Evolutionary conservation across 2,888 invertebrate species (phyloP), one percentile per base, ranked within the genome.

Genomic region (Ormyrus nitidulus): DNA sequence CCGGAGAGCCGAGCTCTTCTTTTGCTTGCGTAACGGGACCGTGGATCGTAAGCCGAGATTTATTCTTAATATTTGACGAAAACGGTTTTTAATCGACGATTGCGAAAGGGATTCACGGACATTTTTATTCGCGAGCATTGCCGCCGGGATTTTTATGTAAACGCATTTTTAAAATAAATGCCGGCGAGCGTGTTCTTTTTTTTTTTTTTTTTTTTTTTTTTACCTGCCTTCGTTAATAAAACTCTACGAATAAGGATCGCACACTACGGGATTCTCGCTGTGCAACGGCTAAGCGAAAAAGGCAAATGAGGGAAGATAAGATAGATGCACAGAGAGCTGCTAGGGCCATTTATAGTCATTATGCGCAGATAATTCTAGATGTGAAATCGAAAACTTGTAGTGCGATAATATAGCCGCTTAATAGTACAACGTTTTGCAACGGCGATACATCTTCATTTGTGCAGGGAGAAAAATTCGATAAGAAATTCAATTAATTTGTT

Each of bases 271-370:
- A 72, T 65, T 70, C 71, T 46, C 65, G 53, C 19, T 51, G 49
- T 8, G 70, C 6, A 69, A 61, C 34, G 69, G 56, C 53, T 56
- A 6, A 62, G 56, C 70, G 34, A 61, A 72, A 72, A 72, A 65
- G 71, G 58, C 71, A 77, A 77, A 77, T 77, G 58, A 70, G 64
- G 10, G 56, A 58, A 71, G 49, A 77, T 71, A 65, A 77, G 65
- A 78, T 72, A 51, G 65, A 72, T 71, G 49, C 11, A 53, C 44
- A 61, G 59, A 61, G 59, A 61, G 46, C 49, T 46, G 46, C 51
- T 75, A 44, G 10, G 10, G 44, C 76, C 76, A 53, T 76, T 44
- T 76, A 76, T 76, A 64, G 69, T 34, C 54, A 70, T 69, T 69
- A 46, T 53, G 34, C 51, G 51, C 65, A 19, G 46, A 51, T 65